Base-by-base conservation (phyloP, 2,797 vertebrate genomes). In the Anomalospiza imberbis region DNA sequence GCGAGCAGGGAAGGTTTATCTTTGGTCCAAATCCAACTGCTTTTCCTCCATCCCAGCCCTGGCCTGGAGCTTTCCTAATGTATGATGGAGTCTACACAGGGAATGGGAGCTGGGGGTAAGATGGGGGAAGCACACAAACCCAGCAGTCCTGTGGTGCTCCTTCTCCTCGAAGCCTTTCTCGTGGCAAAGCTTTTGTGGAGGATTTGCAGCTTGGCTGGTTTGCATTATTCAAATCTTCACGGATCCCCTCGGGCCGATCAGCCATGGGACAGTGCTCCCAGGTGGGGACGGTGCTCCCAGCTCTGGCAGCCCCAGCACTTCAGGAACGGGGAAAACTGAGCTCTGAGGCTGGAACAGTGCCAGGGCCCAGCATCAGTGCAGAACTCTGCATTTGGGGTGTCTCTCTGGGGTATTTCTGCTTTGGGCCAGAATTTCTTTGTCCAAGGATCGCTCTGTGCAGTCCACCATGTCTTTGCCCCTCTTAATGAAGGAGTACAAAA, bases 21-120 rank as follows among this genome's bases (percentile, higher is more conserved):
- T 58, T 16, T 28, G 58, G 2, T 31, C 29, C 0, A 0, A 71
- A 31, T 32, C 51, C 44, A 34, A 1, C 8, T 5, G n/a, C 12
- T 51, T 58, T 70, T 51, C 45, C 79, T 65, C 51, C 50, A 7
- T 40, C 38, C 25, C 72, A 53, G 0, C 17, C n/a, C 44, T 7
- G 36, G 26, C 38, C 58, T 26, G 79, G 38, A 28, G 51, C 29
- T 71, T 26, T 45, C 18, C 29, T 19, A 5, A 13, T 1, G 6
- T 9, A 0, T 6, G 25, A 20, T 28, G 58, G 58, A 31, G 58
- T 31, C 51, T 28, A 19, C 25, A 7, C 25, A 13, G 65, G 44
- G n/a, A 28, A 14, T 25, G 16, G 70, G 32, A 17, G 38, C 22
- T 26, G 26, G 13, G 38, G 34, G 9, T 17, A 3, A 21, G 29